Evolutionary conservation across 2,797 vertebrate species (phyloP).

Genomic region (Lacerta viridis): DNA sequence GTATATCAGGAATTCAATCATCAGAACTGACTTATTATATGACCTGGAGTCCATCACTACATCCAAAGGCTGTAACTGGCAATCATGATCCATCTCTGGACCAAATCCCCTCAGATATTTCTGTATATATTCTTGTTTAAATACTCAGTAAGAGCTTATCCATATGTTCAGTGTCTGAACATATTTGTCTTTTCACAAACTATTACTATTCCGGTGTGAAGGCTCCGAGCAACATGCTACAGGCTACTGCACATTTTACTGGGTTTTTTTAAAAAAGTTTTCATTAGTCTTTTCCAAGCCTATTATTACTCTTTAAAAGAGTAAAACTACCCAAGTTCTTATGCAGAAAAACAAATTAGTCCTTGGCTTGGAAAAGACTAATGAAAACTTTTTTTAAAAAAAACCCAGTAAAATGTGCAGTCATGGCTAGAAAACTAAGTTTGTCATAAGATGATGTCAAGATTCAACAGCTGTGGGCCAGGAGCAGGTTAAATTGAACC

Average conservation of each 20-base stretch:
- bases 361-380: not conserved
- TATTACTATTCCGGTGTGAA: not conserved
- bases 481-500: not conserved
- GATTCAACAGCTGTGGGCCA: not conserved
- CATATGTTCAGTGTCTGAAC: not conserved
- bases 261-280: too few relatives aligned
- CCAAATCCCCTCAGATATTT: not conserved
- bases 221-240: not conserved
- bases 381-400: not conserved
- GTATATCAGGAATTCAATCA: not conserved
- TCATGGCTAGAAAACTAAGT: not conserved
- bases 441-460: not conserved
- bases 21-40: not conserved
- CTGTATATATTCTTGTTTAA: not conserved
- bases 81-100: not conserved
- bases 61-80: not conserved
- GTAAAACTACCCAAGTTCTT: not conserved
- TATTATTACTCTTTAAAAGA: too few relatives aligned
- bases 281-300: too few relatives aligned
- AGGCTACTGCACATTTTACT: too few relatives aligned
- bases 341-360: not conserved
- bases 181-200: not conserved
- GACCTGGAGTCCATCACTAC: too few relatives aligned
- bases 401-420: not conserved
- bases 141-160: not conserved